Evolutionary conservation across 2,797 vertebrate species (phyloP).

Genomic region (Muscicapa comitata): DNA sequence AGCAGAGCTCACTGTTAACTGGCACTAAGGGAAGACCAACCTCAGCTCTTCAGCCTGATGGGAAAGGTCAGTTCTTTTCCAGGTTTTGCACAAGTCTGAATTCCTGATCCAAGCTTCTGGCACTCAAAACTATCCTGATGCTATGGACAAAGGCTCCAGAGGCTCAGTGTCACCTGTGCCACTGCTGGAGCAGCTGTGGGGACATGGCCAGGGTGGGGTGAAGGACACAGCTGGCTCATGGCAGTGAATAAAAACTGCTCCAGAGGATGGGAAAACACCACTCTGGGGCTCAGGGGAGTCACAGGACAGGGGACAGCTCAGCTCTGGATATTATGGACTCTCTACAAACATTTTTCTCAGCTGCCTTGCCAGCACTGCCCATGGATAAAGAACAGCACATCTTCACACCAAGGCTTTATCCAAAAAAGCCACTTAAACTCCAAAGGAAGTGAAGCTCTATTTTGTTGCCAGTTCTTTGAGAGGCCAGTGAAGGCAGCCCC

Average conservation of each 20-base stretch:
- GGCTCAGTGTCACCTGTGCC: neutral
- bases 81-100: neutral
- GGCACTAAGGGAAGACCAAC: neutral
- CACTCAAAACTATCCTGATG: neutral
- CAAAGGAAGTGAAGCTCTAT: accelerated
- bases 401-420: neutral
- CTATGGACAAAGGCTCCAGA: too few relatives aligned
- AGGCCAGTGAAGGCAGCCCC: accelerated
- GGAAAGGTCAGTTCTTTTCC: neutral
- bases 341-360: neutral
- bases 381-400: accelerated
- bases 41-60: neutral
- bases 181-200: neutral
- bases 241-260: neutral
- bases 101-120: neutral
- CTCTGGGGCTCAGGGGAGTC: accelerated
- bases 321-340: accelerated
- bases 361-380: neutral
- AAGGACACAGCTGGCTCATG: neutral
- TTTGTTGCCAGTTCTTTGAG: neutral
- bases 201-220: neutral
- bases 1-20: accelerated
- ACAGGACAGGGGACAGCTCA: neutral
- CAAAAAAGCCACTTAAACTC: neutral
- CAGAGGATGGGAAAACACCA: neutral